Base-by-base conservation (phyloP, 2,888 invertebrate genomes). In the Drosophila prolongata region DNA sequence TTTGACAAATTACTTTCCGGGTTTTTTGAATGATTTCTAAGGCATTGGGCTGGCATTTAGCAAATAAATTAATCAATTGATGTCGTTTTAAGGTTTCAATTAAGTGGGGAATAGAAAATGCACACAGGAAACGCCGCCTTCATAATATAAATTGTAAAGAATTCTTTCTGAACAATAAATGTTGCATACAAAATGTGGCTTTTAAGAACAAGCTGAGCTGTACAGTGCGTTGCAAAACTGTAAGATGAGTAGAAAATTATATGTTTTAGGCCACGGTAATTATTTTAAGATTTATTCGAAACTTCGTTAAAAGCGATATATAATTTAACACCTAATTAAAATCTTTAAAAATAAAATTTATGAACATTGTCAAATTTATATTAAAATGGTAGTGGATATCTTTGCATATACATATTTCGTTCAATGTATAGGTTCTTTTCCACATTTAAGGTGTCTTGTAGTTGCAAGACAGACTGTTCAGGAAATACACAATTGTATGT, bases 61-160 rank as follows among this genome's bases (percentile, higher is more conserved):
- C 27, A 34, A 75, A 65, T 57, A 42, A 55, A 67, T 58, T 52
- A 46, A 54, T 68, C 50, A 57, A 65, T 69, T 65, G 54, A 35
- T 43, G 58, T n/a, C 42, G 37, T 16, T 54, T 46, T 53, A 27
- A 43, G 47, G 37, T 50, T 27, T 40, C 16, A 40, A 34, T 24
- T 40, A 5, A n/a, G 40, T 40, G 16, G 57, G 40, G 27, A 37
- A 55, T 67, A 44, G 16, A 6, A 71, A 71, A 77, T 69, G 46
- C 14, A 11, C 40, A 52, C 52, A 43, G 14, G 81, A 72, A 78
- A 78, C 42, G 40, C 14, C 30, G 40, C 58, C 30, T 42, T 34
- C 19, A 37, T 69, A 68, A 54, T 42, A 54, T 44, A 14, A 57
- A 71, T 71, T 80, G 65, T 44, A 16, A 4, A 5, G 43, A 54